Conservation (phyloP, 2,797 vertebrate species). For the Sebastes umbrosus region DNA sequence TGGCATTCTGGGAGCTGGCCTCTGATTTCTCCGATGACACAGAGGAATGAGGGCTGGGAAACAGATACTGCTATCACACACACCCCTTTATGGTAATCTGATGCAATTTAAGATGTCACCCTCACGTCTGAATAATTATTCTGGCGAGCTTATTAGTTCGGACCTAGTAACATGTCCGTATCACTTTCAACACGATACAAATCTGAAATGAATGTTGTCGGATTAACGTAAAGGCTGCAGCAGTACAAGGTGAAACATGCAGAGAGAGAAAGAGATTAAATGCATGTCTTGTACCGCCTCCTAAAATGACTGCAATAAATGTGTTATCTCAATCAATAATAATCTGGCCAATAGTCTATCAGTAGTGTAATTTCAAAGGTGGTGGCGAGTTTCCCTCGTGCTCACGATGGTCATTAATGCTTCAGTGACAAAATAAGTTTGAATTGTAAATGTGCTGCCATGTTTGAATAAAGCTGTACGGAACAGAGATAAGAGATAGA, state of each 20-base stretch:
- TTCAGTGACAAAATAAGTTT: not conserved
- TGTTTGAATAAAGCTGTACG: not conserved
- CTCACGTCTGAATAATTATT: not conserved
- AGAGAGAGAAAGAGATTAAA: not conserved
- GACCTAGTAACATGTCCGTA: not conserved
- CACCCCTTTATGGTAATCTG: not conserved
- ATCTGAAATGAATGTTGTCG: too few species aligned
- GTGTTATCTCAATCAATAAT: not conserved
- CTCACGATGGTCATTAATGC: not conserved
- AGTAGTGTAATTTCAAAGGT: too few species aligned
- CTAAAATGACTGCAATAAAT: not conserved
- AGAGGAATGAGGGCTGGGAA: slow-evolving; percentile 43
- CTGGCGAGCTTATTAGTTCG: not conserved
- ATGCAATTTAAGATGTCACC: not conserved
- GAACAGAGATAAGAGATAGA: not conserved
- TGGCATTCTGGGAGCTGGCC: slow-evolving; percentile 42
- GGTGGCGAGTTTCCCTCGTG: not conserved
- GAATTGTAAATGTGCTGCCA: not conserved
- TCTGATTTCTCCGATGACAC: slow-evolving; percentile 46
- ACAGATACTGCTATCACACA: slow-evolving; percentile 16
- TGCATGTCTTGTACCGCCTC: not conserved
- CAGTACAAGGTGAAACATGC: not conserved
- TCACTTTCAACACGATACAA: too few species aligned
- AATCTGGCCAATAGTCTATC: not conserved
- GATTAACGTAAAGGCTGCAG: not conserved